A percentile compares a stretch with the other conserved stretches of the same genome.
phyloP scores from a whole-genome alignment of 2,113 vertebrate genomes.

The Eretmochelys imbricata region DNA sequence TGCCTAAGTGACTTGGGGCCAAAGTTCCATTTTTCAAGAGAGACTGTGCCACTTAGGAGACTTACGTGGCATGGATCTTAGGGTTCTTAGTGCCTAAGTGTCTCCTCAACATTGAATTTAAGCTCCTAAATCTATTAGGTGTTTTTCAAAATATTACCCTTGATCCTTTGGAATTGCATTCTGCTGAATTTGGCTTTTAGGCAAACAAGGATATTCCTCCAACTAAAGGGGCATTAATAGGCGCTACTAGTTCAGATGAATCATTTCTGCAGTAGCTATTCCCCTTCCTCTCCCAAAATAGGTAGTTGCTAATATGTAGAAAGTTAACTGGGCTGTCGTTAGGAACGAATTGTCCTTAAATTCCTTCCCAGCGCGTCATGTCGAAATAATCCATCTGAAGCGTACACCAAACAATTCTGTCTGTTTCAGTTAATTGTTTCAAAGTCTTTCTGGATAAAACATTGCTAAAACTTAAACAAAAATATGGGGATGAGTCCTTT shows the following conservation, averaged over 20 bases:
- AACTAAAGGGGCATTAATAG: background rate
- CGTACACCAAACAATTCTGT: background rate
- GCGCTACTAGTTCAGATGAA: background rate
- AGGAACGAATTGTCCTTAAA: background rate
- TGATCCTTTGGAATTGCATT: background rate
- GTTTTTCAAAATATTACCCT: background rate
- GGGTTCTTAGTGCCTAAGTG: background rate
- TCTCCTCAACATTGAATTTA: background rate
- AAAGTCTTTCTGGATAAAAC: background rate
- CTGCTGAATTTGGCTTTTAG: background rate
- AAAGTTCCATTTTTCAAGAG: background rate
- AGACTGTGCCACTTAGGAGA: background rate
- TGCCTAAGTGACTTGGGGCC: background rate
- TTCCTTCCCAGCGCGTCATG: background rate
- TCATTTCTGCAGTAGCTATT: background rate
- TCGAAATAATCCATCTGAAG: background rate
- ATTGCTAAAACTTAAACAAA: background rate
- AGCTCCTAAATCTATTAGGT: background rate
- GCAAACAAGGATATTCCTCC: background rate
- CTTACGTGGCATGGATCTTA: background rate
- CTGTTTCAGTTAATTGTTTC: background rate
- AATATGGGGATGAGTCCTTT: background rate
- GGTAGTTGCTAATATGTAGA: background rate
- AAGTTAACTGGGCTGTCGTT: background rate
- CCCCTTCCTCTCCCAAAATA: background rate